phyloP scores from a whole-genome alignment of 2,888 invertebrate genomes.

The Blera fallax region DNA sequence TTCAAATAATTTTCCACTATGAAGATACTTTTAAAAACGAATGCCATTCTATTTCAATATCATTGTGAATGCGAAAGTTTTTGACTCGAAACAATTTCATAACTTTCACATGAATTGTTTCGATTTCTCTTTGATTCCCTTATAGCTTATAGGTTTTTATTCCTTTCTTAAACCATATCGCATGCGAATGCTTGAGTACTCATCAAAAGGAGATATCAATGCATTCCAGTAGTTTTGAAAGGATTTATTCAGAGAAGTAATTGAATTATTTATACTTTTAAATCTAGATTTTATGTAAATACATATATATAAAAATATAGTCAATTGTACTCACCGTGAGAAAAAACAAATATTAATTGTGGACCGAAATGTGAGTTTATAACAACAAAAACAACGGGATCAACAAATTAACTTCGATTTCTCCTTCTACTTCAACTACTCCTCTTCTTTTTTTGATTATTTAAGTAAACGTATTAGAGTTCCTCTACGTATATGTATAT shows the following conservation, averaged over 20 bases:
- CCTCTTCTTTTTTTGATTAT: constrained; percentile 33
- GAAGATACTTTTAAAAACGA: neutral
- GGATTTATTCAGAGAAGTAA: constrained; percentile 28
- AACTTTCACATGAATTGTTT: constrained; percentile 41
- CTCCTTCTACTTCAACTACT: constrained; percentile 45
- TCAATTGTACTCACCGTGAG: constrained; percentile 62
- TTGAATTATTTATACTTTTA: neutral
- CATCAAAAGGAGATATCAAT: constrained; percentile 16
- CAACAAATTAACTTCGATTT: constrained; percentile 66
- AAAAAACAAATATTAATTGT: constrained; percentile 67
- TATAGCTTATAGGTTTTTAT: neutral
- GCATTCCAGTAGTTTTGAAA: constrained; percentile 20
- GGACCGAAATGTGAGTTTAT: constrained; percentile 69
- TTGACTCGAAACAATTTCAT: constrained; percentile 50
- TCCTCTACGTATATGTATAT: constrained; percentile 55
- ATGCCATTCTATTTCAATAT: neutral
- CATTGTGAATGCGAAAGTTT: neutral
- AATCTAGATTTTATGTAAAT: neutral
- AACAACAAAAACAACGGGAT: constrained; percentile 71
- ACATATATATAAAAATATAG: neutral
- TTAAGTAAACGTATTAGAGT: constrained; percentile 53
- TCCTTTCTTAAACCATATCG: constrained; percentile 3
- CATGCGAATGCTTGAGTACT: constrained; percentile 23
- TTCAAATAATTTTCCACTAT: too few relatives aligned
- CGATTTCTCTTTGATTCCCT: constrained; percentile 1